phyloP scores from a whole-genome alignment of 2,888 invertebrate genomes.

The Leucozona laternaria region DNA sequence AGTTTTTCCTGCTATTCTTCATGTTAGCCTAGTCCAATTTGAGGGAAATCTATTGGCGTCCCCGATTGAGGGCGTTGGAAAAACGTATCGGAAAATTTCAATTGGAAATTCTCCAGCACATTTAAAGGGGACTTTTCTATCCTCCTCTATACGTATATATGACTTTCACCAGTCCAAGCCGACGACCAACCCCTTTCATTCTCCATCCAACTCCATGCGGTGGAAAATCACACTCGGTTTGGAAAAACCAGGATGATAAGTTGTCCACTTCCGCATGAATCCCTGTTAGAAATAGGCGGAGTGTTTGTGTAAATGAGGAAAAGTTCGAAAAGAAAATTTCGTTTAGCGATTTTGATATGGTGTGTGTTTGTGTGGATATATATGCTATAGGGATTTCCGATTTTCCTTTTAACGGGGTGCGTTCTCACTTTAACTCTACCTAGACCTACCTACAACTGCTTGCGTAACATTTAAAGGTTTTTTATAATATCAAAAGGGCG shows the following conservation, averaged over 20 bases:
- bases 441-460: slow-evolving; percentile 23
- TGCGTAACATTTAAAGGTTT: slow-evolving; percentile 25
- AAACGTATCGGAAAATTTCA: slow-evolving; percentile 58
- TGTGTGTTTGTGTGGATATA: neutral
- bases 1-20: slow-evolving; percentile 57
- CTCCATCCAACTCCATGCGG: slow-evolving; percentile 34
- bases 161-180: slow-evolving; percentile 67
- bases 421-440: slow-evolving; percentile 7
- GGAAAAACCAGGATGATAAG: slow-evolving; percentile 43
- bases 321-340: slow-evolving; percentile 55
- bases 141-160: slow-evolving; percentile 48
- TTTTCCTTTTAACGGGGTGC: slow-evolving; percentile 57
- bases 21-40: slow-evolving; percentile 71
- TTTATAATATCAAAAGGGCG: slow-evolving; percentile 59
- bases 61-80: slow-evolving; percentile 74
- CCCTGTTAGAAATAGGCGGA: slow-evolving; percentile 75
- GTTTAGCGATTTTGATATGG: slow-evolving; percentile 22
- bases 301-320: slow-evolving; percentile 74
- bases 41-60: slow-evolving; percentile 75
- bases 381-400: slow-evolving; percentile 33
- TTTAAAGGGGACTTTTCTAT: slow-evolving; percentile 47
- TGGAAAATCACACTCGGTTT: neutral
- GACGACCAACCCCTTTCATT: slow-evolving; percentile 72
- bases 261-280: slow-evolving; percentile 62
- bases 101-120: slow-evolving; percentile 62